Evolutionary conservation across 2,113 vertebrate genomes (phyloP).

Genomic region (Machaerirhynchus nigripectus): DNA sequence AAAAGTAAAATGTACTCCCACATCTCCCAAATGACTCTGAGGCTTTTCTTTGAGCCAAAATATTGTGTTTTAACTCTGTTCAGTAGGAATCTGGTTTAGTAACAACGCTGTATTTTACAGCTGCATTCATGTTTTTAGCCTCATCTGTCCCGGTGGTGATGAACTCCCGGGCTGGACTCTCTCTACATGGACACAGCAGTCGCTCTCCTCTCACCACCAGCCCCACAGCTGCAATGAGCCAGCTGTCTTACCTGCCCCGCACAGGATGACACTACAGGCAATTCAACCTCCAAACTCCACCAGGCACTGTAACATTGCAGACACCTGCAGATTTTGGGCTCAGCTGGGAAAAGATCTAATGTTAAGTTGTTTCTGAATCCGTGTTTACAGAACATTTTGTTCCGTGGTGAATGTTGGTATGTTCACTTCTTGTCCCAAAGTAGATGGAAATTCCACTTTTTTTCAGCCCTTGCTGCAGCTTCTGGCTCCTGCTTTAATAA

Average conservation of each 20-base stretch:
- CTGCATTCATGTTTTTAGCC: neutral
- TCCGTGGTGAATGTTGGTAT: neutral
- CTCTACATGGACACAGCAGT: rapidly evolving
- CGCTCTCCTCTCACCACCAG: rapidly evolving
- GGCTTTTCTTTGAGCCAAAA: neutral
- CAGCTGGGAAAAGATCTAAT: neutral
- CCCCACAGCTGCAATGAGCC: rapidly evolving
- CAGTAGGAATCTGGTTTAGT: neutral
- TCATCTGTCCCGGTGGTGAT: neutral
- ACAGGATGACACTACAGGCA: neutral
- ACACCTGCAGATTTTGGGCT: neutral
- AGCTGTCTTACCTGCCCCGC: rapidly evolving
- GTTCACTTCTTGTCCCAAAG: neutral
- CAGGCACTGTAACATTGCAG: neutral
- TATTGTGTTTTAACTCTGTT: neutral
- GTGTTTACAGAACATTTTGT: neutral
- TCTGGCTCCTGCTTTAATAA: neutral
- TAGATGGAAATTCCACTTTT: neutral
- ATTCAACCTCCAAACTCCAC: neutral
- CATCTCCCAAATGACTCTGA: neutral
- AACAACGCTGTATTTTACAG: neutral
- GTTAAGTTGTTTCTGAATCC: neutral
- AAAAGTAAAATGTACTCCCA: neutral
- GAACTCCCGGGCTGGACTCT: neutral
- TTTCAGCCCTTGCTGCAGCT: neutral